Evolutionary conservation across 2,797 vertebrate genomes (phyloP), one percentile per base, ranked within the genome.

Genomic region (Cuculus canorus): DNA sequence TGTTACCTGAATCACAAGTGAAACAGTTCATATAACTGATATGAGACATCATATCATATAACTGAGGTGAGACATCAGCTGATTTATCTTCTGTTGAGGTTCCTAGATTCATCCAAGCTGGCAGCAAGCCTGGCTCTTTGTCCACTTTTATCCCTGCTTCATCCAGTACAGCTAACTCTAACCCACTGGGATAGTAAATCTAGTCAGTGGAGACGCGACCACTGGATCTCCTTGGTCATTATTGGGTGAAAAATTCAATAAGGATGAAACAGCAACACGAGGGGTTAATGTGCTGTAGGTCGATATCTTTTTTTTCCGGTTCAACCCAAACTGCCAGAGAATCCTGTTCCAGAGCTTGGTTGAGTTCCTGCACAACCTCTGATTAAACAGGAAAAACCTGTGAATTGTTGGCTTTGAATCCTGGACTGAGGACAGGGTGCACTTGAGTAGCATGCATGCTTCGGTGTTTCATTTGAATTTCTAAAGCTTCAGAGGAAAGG

Each of bases 311-410:
- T 56, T 69, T 76, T 45, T 32, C 56, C 73, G 47, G 78, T 72
- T 79, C 80, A 76, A 52, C 69, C 80, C 82, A 80, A 92, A 82
- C n/a, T 63, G 83, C 83, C 83, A 84, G 83, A 22, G 70, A 89
- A 95, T 96, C 96, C 68, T 77, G 94, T 92, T 96, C 92, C 92
- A 96, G 75, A 68, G 60, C 70, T 75, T 37, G 37, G 63, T 43
- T 7, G 15, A 90, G 87, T 63, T 96, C 88, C 94, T 92, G 93
- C 64, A 82, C 78, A 82, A 18, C 32, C 90, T 89, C 68, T 78
- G 90, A 75, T 83, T 17, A 80, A 95, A 95, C 96, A 96, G 95
- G 95, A 96, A 96, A 95, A 96, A 89, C 96, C 96, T 95, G 96
- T 61, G 86, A 86, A 50, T 18, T 61, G 73, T 75, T 80, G 95